phyloP scores from a whole-genome alignment of 2,888 invertebrate species.

The Anthophora plumipes region DNA sequence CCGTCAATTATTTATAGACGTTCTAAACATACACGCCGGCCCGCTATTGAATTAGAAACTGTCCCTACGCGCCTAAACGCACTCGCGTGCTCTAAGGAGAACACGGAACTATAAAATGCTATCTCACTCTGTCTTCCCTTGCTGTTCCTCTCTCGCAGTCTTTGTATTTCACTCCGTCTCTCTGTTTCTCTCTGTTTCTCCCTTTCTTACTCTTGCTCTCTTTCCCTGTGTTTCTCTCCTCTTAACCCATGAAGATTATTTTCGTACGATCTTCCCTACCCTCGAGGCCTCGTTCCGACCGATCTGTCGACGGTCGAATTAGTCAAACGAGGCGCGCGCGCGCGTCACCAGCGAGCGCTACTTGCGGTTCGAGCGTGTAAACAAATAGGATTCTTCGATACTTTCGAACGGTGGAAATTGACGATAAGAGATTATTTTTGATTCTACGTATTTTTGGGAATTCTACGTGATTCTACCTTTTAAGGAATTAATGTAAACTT shows the following conservation, averaged over 20 bases:
- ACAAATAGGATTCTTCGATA: conserved; percentile 11
- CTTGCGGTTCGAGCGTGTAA: conserved; percentile 14
- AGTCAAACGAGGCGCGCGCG: conserved; percentile 34
- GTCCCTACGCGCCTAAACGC: conserved; percentile 35
- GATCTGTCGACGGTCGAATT: conserved; percentile 51
- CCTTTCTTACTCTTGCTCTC: too few species aligned
- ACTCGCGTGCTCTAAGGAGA: background rate
- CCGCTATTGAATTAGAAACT: conserved; percentile 56
- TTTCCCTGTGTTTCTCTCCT: background rate
- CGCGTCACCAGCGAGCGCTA: background rate
- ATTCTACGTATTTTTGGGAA: background rate
- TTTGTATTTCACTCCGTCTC: background rate
- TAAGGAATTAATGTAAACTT: too few species aligned
- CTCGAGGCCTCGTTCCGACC: conserved; percentile 37
- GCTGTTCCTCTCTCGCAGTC: background rate
- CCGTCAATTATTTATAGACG: conserved; percentile 64
- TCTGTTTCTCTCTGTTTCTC: too few species aligned
- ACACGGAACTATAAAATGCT: conserved; percentile 35
- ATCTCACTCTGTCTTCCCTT: too few species aligned
- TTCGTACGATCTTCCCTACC: conserved; percentile 27
- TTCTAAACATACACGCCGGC: conserved; percentile 55
- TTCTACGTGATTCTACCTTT: too few species aligned
- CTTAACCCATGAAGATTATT: conserved; percentile 20
- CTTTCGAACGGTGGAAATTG: background rate
- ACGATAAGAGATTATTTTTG: too few species aligned